Evolutionary conservation across 23 tunicate genomes (phyloP), one percentile per base, ranked within the genome.

Genomic region (Botrylloides violaceus): DNA sequence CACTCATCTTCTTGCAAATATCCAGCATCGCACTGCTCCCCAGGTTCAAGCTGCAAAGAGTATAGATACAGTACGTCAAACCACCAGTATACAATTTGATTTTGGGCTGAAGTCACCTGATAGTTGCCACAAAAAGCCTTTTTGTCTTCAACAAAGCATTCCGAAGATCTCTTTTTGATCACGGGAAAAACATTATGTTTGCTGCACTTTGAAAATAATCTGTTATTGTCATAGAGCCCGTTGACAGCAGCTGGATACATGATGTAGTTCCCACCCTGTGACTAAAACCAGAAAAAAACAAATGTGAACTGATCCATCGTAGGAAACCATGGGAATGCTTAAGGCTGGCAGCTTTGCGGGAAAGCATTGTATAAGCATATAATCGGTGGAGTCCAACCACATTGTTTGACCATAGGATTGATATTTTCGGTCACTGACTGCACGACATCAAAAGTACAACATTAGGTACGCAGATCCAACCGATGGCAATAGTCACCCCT

Each of bases 191-290:
- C 83, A 47, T 87, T 76, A 49, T 66, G 78, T 59, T 86, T 86
- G 60, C 85, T 77, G 66, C 98, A 93, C 25, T 30, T 81, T 12
- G 98, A 93, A 73, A 93, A 93, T 78, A 55, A 73, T 32, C 73
- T 73, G 71, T 93, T 93, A 77, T 93, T 93, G 9, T 60, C 66
- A 55, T 81, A 65, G 19, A 71, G 35, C 0, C 98, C 98, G 64
- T 75, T 81, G 27, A 93, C 98, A 6, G 98, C 98, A 19, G 78
- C 81, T 7, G 88, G 95, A 62, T 58, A 86, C 98, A 93, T 93
- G 36, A 93, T 85, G 55, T 71, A 93, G 56, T 93, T 85, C 28
- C 98, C 98, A 23, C 66, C 76, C 64, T 77, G 66, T 3, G 88
- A 72, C 92, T 82, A 29, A 28, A 65, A 32, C 18, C 0, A 0